Conservation (phyloP, 2,888 invertebrate genomes). For the Dicyrtomina minuta region DNA sequence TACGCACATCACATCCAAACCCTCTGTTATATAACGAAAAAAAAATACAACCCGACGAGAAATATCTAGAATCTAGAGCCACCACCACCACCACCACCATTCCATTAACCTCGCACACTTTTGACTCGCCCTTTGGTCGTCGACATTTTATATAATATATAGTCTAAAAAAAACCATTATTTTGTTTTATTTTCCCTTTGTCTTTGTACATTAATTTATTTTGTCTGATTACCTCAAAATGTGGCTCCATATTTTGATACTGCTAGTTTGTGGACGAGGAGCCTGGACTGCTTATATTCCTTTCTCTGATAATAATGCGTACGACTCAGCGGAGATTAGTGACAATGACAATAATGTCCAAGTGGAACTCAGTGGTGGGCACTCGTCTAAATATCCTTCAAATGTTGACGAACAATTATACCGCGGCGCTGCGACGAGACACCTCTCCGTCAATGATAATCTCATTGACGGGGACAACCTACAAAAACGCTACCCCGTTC, state of each 20-base stretch:
- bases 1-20: too few species aligned
- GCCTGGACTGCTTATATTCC: conserved; percentile 20
- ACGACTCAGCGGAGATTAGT: not conserved
- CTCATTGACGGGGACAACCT: conserved; percentile 15
- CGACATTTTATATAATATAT: too few species aligned
- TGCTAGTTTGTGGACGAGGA: conserved; percentile 9
- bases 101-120: not conserved
- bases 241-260: conserved; percentile 7
- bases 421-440: not conserved
- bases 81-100: not conserved
- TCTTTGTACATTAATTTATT: not conserved
- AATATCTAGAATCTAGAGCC: too few species aligned
- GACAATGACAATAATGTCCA: not conserved
- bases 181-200: not conserved
- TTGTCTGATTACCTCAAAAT: conserved; percentile 3
- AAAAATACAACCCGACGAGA: too few species aligned
- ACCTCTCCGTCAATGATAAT: conserved; percentile 5
- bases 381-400: not conserved
- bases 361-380: not conserved
- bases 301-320: not conserved
- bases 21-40: too few species aligned
- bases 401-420: not conserved
- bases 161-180: too few species aligned
- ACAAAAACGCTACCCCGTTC: conserved; percentile 38
- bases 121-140: not conserved